These are phyloP conservation scores for Lasioglossum vierecki DNA, from an alignment of 2,888 invertebrate genomes.

Conservation along the genomic window DNA sequence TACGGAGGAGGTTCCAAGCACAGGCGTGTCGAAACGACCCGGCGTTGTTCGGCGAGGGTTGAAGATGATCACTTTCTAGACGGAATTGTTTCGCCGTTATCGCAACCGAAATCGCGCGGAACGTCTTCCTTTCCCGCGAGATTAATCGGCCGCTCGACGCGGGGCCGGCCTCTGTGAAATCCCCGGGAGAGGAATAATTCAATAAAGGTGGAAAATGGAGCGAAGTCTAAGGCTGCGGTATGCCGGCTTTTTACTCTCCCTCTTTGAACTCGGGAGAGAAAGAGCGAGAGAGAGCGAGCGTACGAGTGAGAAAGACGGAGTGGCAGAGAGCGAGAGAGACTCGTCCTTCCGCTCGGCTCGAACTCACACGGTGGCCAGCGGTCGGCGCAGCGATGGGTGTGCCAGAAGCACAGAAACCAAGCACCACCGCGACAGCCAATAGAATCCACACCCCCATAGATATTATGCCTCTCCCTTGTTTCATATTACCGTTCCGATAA, in stretches of 20 bases:
- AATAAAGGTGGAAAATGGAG: constrained; percentile 54
- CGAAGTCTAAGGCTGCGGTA: constrained; percentile 38
- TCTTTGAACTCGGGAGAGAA: constrained; percentile 35
- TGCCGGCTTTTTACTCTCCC: constrained; percentile 58
- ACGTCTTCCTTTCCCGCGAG: constrained; percentile 53
- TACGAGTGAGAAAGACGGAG: neutral
- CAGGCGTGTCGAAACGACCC: neutral
- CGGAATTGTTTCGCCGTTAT: constrained; percentile 28
- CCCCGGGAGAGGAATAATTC: constrained; percentile 50
- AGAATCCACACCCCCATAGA: constrained; percentile 60
- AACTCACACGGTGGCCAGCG: constrained; percentile 50
- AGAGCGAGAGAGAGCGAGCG: neutral
- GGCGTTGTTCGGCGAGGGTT: neutral
- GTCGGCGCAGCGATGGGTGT: constrained; percentile 63
- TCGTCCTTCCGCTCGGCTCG: constrained; percentile 49
- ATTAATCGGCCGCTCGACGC: constrained; percentile 38
- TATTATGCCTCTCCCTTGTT: constrained; percentile 42
- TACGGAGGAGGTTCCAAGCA: neutral
- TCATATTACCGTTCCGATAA: constrained; percentile 29
- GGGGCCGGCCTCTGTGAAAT: constrained; percentile 38
- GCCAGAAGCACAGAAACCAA: constrained; percentile 58
- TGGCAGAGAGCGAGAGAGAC: neutral
- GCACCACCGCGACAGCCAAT: constrained; percentile 55
- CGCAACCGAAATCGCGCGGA: constrained; percentile 38
- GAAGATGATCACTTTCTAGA: constrained; percentile 39